Evolutionary conservation across 2,888 invertebrate species (phyloP), one percentile per base, ranked within the genome.

Genomic region (Drosophila barbarae): DNA sequence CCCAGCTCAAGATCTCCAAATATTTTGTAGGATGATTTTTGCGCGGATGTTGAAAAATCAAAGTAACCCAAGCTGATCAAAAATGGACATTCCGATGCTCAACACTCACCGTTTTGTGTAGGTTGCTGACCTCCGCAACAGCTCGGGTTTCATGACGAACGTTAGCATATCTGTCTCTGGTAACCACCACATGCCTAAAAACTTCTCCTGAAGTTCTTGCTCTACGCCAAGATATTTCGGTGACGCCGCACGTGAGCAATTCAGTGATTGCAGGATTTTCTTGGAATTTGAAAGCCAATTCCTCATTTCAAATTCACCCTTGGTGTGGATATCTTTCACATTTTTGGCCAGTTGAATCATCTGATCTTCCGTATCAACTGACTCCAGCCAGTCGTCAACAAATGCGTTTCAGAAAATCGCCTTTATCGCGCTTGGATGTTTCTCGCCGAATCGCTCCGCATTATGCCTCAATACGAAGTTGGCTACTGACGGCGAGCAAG

Each of bases 21-120:
- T 53, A n/a, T 53, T 53, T 28, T 41, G 23, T 6, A 41, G 21
- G 13, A 53, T 23, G 8, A 53, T 52, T 41, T 39, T 30, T 4
- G 28, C 41, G 3, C 15, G 21, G 3, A 34, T 38, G 5, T 18
- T 18, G 18, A 18, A 18, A 1, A 18, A 18, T 18, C 18, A 1
- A 18, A 18, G 18, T 18, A 18, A 18, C 18, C 18, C 18, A 18
- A 18, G 18, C 18, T 1, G 18, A 18, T 18, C 18, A 18, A 18
- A 18, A 18, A 1, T 18, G 18, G 18, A 18, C 18, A 18, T 18
- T 1, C 1, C 18, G 18, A 18, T 18, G 18, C 18, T 18, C 18
- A 18, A 18, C 18, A 21, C 21, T 21, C 21, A 2, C 1, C 2
- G 21, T 21, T 21, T 21, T 3, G 21, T 21, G 21, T 21, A 2